These are phyloP conservation scores for Zootermopsis nevadensis DNA, from an alignment of 2,888 invertebrate species.

Conservation along the genomic window DNA sequence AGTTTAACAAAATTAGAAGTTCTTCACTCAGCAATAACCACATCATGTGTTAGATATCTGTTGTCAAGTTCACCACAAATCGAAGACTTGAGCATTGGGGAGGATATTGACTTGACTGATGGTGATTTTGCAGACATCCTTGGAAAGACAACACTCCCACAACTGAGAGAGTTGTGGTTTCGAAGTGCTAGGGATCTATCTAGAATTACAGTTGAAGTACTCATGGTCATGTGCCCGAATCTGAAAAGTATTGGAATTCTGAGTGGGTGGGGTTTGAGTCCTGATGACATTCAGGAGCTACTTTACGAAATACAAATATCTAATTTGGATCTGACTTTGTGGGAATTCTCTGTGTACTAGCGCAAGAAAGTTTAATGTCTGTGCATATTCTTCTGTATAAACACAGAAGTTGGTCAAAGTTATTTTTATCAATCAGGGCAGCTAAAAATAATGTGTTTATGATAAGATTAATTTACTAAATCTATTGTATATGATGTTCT, in stretches of 20 bases:
- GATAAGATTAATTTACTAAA: too few relatives aligned
- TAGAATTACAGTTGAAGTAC: slow-evolving; percentile 31
- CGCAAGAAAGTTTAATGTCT: not conserved
- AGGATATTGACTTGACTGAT: slow-evolving; percentile 20
- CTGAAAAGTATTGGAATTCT: slow-evolving; percentile 38
- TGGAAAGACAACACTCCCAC: not conserved
- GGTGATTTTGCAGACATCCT: slow-evolving; percentile 28
- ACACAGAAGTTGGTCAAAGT: too few relatives aligned
- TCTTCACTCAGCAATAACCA: slow-evolving; percentile 24
- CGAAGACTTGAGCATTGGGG: slow-evolving; percentile 24
- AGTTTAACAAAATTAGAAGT: slow-evolving; percentile 21
- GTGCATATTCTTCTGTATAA: too few relatives aligned
- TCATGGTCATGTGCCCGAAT: slow-evolving; percentile 38
- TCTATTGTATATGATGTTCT: too few relatives aligned
- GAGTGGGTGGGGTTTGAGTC: slow-evolving; percentile 38
- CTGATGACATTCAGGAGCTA: slow-evolving; percentile 39
- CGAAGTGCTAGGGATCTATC: slow-evolving; percentile 35
- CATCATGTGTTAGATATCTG: slow-evolving; percentile 29
- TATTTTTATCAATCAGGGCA: too few relatives aligned
- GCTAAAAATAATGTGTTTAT: too few relatives aligned
- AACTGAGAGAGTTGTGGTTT: slow-evolving; percentile 26
- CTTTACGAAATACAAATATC: slow-evolving; percentile 37
- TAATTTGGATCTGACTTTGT: slow-evolving; percentile 20
- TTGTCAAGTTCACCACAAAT: slow-evolving; percentile 27
- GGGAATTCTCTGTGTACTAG: slow-evolving; percentile 22